Base-by-base conservation (phyloP, 2,797 vertebrate species). In the Denticeps clupeoides region DNA sequence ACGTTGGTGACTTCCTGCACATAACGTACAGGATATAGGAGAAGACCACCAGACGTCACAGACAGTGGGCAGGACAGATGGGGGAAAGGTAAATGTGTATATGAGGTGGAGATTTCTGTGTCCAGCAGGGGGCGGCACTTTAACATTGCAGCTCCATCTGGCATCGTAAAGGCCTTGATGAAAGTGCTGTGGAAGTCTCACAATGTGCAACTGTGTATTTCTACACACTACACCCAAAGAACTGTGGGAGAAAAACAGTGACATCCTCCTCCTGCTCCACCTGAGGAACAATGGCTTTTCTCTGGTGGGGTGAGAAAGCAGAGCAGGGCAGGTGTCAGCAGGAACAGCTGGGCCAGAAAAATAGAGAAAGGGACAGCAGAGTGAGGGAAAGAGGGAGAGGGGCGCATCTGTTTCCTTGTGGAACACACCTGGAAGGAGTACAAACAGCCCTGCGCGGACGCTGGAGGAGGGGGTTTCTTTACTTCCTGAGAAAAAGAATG, bases 361-460 rank as follows among this genome's bases (percentile, higher is more conserved):
- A 81, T 69, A 43, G 68, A 67, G 73, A 69, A 68, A 65, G 57
- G 60, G 62, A 37, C 9, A 11, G 24, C 25, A 24, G 18, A 11
- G n/a, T n/a, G n/a, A n/a, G n/a, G n/a, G n/a, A n/a, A n/a, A n/a
- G n/a, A n/a, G n/a, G n/a, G 18, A 45, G 41, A 51, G 47, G 8
- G 48, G 72, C 79, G 84, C 87, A 90, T 89, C 87, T 90, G 87
- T 82, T 94, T 95, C 88, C 91, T 84, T 84, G 77, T 82, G 81
- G 73, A 52, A 58, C 62, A 73, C 80, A 82, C 77, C 76, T 84
- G 81, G 70, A 74, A 63, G 56, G 63, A 69, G 77, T 80, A 81
- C 77, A 79, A 82, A 80, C 40, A 53, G 4, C 10, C 32, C 26
- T 5, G 66, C 67, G 70, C 69, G 58, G 27, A 13, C 28, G 19